Base-by-base conservation (phyloP, 2,797 vertebrate species). In the Mareca strepera region DNA sequence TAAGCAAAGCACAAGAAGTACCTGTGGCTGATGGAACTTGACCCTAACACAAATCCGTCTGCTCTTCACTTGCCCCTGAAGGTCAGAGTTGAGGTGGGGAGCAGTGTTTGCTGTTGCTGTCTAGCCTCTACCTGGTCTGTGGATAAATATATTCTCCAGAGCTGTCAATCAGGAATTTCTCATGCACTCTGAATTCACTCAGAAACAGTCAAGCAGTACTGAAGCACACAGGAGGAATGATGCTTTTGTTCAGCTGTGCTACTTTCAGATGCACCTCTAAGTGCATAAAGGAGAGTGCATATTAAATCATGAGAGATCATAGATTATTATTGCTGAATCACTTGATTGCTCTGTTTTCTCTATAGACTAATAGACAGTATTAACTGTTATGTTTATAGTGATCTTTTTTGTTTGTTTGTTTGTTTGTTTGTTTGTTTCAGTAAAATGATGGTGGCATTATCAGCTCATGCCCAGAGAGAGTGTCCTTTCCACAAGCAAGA, bases 131-230 rank as follows among this genome's bases (percentile, higher is more conserved):
- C 56, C 43, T 88, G 75, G 26, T 90, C 52, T 73, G 48, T 46
- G 33, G 70, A 73, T 79, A 91, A 93, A 91, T 82, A 67, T 48
- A 44, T 81, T 84, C 48, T 93, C 68, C 77, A 84, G 11, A 88
- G n/a, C 44, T 92, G 67, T 92, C 82, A 95, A n/a, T 94, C 86
- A 88, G 48, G 37, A 86, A 79, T 37, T 92, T 86, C 64, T 92
- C 56, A 55, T 39, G 35, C 53, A 66, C 59, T 92, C 55, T 70
- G 74, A 90, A 88, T 91, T 92, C 58, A 15, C 52, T 44, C 81
- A 88, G 46, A 95, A 84, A 25, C 11, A 82, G 11, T 9, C 41
- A 37, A 86, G 37, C 18, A 29, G 10, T 58, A 62, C 44, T 78
- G 46, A 37, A 86, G 41, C 22, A 84, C 35, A 68, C 6, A 67